These are phyloP conservation scores for Nematopogon swammerdamellus DNA, from an alignment of 2,888 invertebrate genomes.

Conservation along the genomic window DNA sequence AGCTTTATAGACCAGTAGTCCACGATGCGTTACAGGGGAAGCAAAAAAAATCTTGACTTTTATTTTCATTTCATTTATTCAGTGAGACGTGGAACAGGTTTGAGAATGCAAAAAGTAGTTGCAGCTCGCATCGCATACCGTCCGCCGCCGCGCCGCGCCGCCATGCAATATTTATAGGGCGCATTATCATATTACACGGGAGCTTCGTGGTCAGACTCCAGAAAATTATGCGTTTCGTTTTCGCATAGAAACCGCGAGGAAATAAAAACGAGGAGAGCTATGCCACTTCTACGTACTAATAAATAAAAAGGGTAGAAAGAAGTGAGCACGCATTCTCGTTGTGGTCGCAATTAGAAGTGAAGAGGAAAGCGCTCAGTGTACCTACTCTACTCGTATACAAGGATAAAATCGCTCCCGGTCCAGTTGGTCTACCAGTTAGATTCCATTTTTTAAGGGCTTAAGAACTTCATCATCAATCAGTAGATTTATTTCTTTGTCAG, in stretches of 20 bases:
- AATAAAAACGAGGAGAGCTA: background rate
- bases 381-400: too few relatives aligned
- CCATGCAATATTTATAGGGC: slow-evolving; percentile 50
- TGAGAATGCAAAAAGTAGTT: background rate
- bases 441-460: too few relatives aligned
- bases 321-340: background rate
- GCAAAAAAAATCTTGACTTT: background rate
- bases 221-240: slow-evolving; percentile 51
- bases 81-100: background rate
- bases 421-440: too few relatives aligned
- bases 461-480: too few relatives aligned
- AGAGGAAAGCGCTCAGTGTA: too few relatives aligned
- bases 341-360: too few relatives aligned
- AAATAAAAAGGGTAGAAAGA: background rate
- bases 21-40: too few relatives aligned
- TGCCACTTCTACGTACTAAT: background rate
- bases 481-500: too few relatives aligned
- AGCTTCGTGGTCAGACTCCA: slow-evolving; percentile 45
- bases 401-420: too few relatives aligned
- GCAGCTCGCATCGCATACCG: slow-evolving; percentile 13
- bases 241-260: slow-evolving; percentile 31
- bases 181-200: slow-evolving; percentile 55
- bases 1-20: background rate
- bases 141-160: slow-evolving; percentile 28
- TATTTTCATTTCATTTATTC: background rate